Conservation (phyloP, 2,888 invertebrate genomes). For the Apodemia mormo region DNA sequence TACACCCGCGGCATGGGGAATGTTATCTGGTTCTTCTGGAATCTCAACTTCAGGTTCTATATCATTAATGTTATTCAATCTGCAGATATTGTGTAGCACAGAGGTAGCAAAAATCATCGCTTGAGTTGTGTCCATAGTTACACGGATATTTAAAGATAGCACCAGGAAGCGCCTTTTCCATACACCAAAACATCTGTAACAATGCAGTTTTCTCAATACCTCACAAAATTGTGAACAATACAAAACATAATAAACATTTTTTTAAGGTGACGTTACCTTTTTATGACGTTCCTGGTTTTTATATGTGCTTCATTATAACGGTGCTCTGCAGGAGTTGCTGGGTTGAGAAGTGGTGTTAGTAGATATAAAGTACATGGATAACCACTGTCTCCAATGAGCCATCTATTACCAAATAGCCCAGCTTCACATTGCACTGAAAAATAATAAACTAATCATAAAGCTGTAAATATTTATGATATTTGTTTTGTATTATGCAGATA, state of each 20-base stretch:
- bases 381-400: slow-evolving; percentile 30
- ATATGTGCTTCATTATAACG: slow-evolving; percentile 37
- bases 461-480: background rate
- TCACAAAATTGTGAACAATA: background rate
- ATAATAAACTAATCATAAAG: background rate
- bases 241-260: background rate
- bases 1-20: no score
- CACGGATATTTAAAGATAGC: slow-evolving; percentile 18
- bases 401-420: slow-evolving; percentile 23
- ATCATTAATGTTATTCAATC: background rate
- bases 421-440: slow-evolving; percentile 20
- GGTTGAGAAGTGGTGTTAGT: slow-evolving; percentile 35
- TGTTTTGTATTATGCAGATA: background rate
- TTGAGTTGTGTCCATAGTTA: slow-evolving; percentile 13
- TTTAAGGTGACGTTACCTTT: slow-evolving; percentile 25
- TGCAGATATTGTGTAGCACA: slow-evolving; percentile 12
- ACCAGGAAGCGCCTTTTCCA: slow-evolving; percentile 24
- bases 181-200: slow-evolving; percentile 15
- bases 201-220: background rate
- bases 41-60: background rate
- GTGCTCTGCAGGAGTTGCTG: slow-evolving; percentile 26
- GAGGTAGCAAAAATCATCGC: slow-evolving; percentile 18
- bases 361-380: slow-evolving; percentile 30
- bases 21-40: no score
- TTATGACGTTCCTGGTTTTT: slow-evolving; percentile 36